Evolutionary conservation across 2,113 vertebrate genomes (phyloP).

Genomic region (Heptranchias perlo): DNA sequence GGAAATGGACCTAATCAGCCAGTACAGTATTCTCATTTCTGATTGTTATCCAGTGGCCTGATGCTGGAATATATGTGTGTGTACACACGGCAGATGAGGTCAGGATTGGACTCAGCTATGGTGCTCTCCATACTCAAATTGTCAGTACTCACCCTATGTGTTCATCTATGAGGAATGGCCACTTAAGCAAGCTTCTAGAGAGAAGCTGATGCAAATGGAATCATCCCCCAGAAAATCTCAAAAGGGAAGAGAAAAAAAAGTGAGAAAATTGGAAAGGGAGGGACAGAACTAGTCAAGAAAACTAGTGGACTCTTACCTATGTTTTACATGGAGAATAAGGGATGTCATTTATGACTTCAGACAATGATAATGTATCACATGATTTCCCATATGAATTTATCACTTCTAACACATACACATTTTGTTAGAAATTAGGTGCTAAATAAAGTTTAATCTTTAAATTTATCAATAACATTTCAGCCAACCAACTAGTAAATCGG

Average conservation of each 20-base stretch:
- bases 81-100: no score
- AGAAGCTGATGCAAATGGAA: neutral
- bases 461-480: neutral
- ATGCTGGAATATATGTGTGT: neutral
- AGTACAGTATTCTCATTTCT: neutral
- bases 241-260: no score
- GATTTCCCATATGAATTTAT: neutral
- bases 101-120: neutral
- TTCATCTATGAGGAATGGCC: neutral
- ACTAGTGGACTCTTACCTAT: neutral
- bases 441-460: neutral
- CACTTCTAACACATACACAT: neutral
- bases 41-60: neutral
- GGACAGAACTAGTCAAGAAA: no score
- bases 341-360: neutral
- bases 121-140: neutral
- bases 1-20: neutral
- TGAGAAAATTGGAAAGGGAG: no score
- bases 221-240: no score
- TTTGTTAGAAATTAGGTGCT: neutral
- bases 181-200: neutral
- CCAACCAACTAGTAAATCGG: neutral
- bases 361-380: neutral
- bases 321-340: neutral
- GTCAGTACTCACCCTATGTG: neutral